These are phyloP conservation scores for Chloebia gouldiae DNA, from an alignment of 2,113 vertebrate genomes.

Conservation along the genomic window DNA sequence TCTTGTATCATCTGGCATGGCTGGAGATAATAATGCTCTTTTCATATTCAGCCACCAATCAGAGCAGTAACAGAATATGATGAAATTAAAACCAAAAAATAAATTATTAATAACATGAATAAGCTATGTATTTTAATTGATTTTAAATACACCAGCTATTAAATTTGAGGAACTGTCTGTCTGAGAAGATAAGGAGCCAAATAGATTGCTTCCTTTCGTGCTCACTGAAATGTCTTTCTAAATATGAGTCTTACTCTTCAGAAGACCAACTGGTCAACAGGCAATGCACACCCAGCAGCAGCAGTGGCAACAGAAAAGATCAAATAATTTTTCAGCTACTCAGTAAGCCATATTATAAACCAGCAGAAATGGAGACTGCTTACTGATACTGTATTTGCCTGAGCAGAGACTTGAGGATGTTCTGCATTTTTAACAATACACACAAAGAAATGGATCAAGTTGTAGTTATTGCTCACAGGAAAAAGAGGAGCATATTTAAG, in stretches of 20 bases:
- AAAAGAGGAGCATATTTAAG: conserved; percentile 59
- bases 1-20: not conserved
- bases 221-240: not conserved
- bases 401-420: not conserved
- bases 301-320: not conserved
- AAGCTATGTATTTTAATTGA: not conserved
- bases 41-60: not conserved
- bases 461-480: conserved; percentile 12
- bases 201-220: not conserved
- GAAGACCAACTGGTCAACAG: not conserved
- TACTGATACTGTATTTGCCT: not conserved
- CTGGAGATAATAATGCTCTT: not conserved
- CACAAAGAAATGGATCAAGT: conserved; percentile 41
- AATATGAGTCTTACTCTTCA: not conserved
- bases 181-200: not conserved
- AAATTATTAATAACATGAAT: not conserved
- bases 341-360: not conserved
- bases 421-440: conserved; percentile 20
- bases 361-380: not conserved
- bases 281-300: not conserved
- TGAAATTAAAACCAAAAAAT: not conserved
- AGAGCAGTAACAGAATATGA: not conserved
- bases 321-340: not conserved
- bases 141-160: not conserved
- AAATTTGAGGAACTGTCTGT: not conserved